Base-by-base conservation (phyloP, 2,888 invertebrate species). In the Trichogramma dendrolimi region DNA sequence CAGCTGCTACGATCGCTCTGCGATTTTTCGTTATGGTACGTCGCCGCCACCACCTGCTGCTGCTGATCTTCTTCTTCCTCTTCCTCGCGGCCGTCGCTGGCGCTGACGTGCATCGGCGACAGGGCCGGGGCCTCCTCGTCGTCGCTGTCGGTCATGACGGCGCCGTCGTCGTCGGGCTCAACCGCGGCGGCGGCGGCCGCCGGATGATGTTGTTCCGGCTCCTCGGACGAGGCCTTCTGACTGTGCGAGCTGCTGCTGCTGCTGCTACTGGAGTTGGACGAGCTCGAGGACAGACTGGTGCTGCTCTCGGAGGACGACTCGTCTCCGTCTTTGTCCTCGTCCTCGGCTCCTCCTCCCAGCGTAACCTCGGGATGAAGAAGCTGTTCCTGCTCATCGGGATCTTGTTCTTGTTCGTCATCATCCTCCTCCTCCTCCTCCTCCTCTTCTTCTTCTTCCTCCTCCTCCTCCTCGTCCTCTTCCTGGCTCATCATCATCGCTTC, bases 81-180 rank as follows among this genome's bases (percentile, higher is more conserved):
- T 1, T 69, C 70, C 7, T 67, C 69, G 5, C 61, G 59, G 10
- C 57, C 60, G 4, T 61, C 57, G 0, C 61, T 59, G 1, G 55
- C 61, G 11, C 61, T 60, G 1, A 48, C 47, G 0, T 61, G 72
- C 67, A 79, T 75, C 1, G 79, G 78, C 64, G 78, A 78, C 38
- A 79, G 62, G 7, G 77, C 71, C 0, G 79, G 77, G 4, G 77
- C 77, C 4, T 75, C 78, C 40, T 78, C 78, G 8, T 78, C 77
- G 5, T 78, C 78, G 56, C 44, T 63, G 53, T 8, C 53, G 58
- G 7, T 48, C 41, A 38, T 56, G 14, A 8, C 39, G 56, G 44
- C 46, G 51, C 6, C 55, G 1, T 67, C 64, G 1, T 65, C 63
- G 4, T 64, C 64, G n/a, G 60, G 56, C 40, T 67, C 65, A 38